Evolutionary conservation across 1,140 invertebrate species (phyloP).

Genomic region (Danaus melanippus): DNA sequence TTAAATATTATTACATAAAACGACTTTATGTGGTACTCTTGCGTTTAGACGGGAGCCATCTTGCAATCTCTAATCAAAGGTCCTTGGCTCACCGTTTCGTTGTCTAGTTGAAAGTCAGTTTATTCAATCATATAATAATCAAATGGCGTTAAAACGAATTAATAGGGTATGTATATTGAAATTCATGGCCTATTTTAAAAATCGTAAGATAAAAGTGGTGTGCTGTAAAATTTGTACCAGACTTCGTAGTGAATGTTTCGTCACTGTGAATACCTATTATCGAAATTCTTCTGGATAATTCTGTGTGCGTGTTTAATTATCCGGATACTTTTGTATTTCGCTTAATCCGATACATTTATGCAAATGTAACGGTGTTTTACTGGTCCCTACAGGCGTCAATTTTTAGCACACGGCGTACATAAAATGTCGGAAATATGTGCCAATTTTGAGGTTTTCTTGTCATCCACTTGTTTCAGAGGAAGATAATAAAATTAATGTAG

Average conservation of each 20-base stretch:
- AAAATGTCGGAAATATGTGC: slow-evolving; percentile 71
- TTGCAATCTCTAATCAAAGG: slow-evolving; percentile 79
- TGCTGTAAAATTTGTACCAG: slow-evolving; percentile 67
- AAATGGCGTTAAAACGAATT: slow-evolving; percentile 97
- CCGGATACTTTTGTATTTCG: slow-evolving; percentile 22
- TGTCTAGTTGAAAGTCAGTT: slow-evolving; percentile 76
- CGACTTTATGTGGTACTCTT: slow-evolving; percentile 74
- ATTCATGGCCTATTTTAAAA: slow-evolving; percentile 59
- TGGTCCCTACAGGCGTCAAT: slow-evolving; percentile 52
- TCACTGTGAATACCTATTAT: slow-evolving; percentile 72
- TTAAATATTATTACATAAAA: slow-evolving; percentile 62
- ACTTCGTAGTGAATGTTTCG: slow-evolving; percentile 74
- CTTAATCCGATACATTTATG: slow-evolving; percentile 13
- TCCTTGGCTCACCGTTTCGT: slow-evolving; percentile 77
- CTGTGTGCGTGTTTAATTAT: slow-evolving; percentile 48
- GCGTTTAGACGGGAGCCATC: slow-evolving; percentile 78
- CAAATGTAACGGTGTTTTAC: slow-evolving; percentile 37
- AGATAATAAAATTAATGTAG: slow-evolving; percentile 12
- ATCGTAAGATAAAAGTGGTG: slow-evolving; percentile 45
- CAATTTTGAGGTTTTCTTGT: slow-evolving; percentile 66
- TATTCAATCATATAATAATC: slow-evolving; percentile 71
- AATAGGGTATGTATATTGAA: slow-evolving; percentile 87
- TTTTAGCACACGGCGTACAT: slow-evolving; percentile 70
- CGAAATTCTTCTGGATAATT: slow-evolving; percentile 71
- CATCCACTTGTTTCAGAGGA: slow-evolving; percentile 27